These are phyloP conservation scores for Gryllus bimaculatus DNA, from an alignment of 1,140 invertebrate genomes.

Conservation along the genomic window DNA sequence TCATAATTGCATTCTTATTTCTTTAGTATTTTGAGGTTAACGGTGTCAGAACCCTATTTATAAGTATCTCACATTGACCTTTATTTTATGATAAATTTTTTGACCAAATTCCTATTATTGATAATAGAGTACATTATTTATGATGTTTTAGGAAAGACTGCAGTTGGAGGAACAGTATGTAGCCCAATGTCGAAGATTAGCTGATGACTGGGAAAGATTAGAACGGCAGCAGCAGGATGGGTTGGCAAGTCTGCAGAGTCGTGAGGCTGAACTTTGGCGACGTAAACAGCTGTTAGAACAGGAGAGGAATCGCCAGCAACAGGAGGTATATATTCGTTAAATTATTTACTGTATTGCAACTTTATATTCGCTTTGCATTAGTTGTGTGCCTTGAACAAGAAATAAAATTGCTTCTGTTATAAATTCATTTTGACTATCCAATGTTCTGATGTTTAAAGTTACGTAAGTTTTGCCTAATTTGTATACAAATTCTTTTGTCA, in stretches of 20 bases:
- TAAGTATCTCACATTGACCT: too few relatives aligned
- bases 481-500: too few relatives aligned
- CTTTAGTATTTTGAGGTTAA: not conserved
- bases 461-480: too few relatives aligned
- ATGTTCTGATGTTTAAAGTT: not conserved
- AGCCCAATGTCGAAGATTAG: constrained; percentile 41
- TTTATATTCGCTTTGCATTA: too few relatives aligned
- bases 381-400: too few relatives aligned
- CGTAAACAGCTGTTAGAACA: constrained; percentile 40
- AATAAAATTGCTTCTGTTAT: too few relatives aligned
- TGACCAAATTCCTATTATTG: too few relatives aligned
- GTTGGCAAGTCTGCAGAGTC: constrained; percentile 35
- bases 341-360: not conserved
- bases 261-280: constrained; percentile 40
- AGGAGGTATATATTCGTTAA: constrained; percentile 22
- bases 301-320: constrained; percentile 38
- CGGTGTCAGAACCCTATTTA: too few relatives aligned
- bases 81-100: too few relatives aligned
- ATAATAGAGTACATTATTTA: too few relatives aligned
- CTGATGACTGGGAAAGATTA: constrained; percentile 42
- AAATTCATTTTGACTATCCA: too few relatives aligned
- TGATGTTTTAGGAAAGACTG: constrained; percentile 34
- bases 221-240: constrained; percentile 41
- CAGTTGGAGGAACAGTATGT: constrained; percentile 48
- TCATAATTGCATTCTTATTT: not conserved